Base-by-base conservation (phyloP, 2,113 vertebrate species). In the Ammospiza nelsoni region DNA sequence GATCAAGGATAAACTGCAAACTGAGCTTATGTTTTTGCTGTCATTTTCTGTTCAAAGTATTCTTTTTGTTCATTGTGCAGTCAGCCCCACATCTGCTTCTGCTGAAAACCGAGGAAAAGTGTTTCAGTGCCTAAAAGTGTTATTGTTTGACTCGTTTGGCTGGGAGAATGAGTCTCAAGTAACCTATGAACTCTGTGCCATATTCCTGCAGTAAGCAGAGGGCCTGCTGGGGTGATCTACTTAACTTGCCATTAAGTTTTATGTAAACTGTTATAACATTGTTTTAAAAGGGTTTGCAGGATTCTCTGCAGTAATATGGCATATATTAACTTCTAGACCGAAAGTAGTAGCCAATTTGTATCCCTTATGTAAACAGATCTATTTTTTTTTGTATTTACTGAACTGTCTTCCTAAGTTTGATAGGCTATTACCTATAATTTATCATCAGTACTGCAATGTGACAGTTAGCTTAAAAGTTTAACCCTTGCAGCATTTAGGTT, bases 201-300 rank as follows among this genome's bases (percentile, higher is more conserved):
- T 96, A 88, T 83, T 85, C 79, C 72, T 84, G 61, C 90, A 95
- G 82, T 59, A 80, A 87, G 72, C 59, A 77, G 79, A 91, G 84
- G 78, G 72, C 87, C 79, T 91, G 87, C 90, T 85, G 84, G 85
- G 67, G 72, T 84, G 82, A 89, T 91, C 79, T 90, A 65, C 39
- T 92, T 96, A 94, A 91, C 87, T 95, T 85, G 75, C 93, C 75
- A 39, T 90, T 88, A 94, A 92, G 68, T 95, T 96, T 96, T 95
- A 88, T 95, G 76, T 93, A 96, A 95, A 95, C 88, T 54, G 35
- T 94, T 94, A n/a, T 24, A 90, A 52, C 78, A 66, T 79, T 94
- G 82, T 87, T 94, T 91, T 31, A 92, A 91, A 96, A 77, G 0
- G 1, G 20, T 90, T 91, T 92, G 72, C 58, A 48, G 72, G 52